Percentiles rank a stretch among this genome's conserved stretches.
Evolutionary conservation across 2,113 vertebrate species (phyloP).

Genomic region (Zosterops pallidus): DNA sequence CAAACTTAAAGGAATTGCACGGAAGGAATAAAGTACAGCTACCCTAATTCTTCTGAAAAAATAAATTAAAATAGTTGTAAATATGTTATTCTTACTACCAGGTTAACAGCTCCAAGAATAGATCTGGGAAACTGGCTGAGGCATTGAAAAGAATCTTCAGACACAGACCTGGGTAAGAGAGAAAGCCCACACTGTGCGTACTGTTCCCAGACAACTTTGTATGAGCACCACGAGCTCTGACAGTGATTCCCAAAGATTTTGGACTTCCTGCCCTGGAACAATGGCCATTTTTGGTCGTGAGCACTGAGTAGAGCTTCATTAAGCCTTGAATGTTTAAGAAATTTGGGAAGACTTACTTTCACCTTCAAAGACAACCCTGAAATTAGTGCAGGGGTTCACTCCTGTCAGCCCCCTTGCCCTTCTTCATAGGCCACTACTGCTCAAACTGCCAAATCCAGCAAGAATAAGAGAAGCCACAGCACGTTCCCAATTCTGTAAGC

Average conservation of each 20-base stretch:
- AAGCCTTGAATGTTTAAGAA: not conserved
- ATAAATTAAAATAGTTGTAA: not conserved
- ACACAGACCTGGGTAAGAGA: not conserved
- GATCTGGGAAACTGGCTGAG: not conserved
- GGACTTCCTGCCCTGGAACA: not conserved
- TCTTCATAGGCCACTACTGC: not conserved
- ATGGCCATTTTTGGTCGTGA: not conserved
- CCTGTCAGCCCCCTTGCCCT: not conserved
- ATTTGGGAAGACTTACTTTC: not conserved
- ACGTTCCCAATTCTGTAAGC: not conserved
- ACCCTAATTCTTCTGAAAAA: not conserved
- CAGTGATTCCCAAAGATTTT: not conserved
- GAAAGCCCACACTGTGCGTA: not conserved
- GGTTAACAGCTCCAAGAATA: not conserved
- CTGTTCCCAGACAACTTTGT: not conserved
- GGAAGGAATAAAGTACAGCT: not conserved
- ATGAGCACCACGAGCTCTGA: not conserved
- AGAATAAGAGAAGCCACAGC: not conserved
- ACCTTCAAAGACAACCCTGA: not conserved
- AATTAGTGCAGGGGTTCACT: not conserved
- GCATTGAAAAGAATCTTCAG: not conserved
- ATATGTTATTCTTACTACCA: not conserved
- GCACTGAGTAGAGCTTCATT: not conserved
- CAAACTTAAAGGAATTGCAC: not conserved
- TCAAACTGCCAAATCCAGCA: not conserved